Conservation (phyloP, 2,113 vertebrate genomes). For the Xenopus borealis region DNA sequence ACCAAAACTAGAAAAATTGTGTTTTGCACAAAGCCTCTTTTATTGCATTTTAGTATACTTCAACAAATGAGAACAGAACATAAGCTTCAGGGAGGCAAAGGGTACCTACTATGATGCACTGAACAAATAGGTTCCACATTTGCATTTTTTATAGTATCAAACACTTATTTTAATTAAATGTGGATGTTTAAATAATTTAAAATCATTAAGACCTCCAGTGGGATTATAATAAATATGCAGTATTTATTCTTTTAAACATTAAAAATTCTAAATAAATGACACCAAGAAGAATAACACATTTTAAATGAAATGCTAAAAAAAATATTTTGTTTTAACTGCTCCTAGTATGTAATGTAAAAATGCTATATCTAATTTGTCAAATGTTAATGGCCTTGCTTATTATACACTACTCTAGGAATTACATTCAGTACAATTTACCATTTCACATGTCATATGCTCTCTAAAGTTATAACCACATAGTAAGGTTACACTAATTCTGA, state of each 20-base stretch:
- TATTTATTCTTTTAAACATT: conserved; percentile 36
- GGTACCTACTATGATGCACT: not conserved
- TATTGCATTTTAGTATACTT: too few relatives aligned
- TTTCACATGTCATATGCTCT: too few relatives aligned
- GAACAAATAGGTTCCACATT: conserved; percentile 1
- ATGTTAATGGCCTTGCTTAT: too few relatives aligned
- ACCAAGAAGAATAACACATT: not conserved
- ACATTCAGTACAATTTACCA: too few relatives aligned
- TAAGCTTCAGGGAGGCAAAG: not conserved
- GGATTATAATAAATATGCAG: conserved; percentile 45
- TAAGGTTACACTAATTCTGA: too few relatives aligned
- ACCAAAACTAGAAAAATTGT: not conserved
- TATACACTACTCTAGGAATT: too few relatives aligned
- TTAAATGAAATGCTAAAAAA: not conserved
- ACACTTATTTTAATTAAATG: conserved; percentile 35
- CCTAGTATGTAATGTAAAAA: too few relatives aligned
- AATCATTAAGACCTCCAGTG: conserved; percentile 35
- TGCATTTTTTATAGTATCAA: not conserved
- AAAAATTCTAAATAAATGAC: conserved; percentile 35
- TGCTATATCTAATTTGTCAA: too few relatives aligned
- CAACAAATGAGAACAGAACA: not conserved
- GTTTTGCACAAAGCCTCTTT: not conserved
- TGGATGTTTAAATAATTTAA: conserved; percentile 39
- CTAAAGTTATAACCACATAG: too few relatives aligned
- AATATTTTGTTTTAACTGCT: too few relatives aligned